phyloP scores from a whole-genome alignment of 2,113 vertebrate species.

The Macrotis lagotis region DNA sequence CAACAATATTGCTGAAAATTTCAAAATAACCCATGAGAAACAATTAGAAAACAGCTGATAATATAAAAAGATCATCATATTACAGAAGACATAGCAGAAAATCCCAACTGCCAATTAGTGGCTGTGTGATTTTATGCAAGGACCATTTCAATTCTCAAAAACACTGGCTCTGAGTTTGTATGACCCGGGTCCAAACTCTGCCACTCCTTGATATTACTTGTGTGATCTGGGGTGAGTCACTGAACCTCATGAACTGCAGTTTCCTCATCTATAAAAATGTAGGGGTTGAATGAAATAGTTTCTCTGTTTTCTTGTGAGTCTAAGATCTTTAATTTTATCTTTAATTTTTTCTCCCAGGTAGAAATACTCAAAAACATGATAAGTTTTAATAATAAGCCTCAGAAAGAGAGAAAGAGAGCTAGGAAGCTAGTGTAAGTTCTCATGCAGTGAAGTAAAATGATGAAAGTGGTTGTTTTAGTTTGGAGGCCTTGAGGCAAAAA shows the following conservation, averaged over 20 bases:
- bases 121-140: not conserved
- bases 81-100: not conserved
- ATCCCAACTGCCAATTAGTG: not conserved
- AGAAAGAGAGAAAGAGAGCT: not conserved
- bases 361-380: not conserved
- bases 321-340: not conserved
- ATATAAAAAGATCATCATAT: not conserved
- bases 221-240: not conserved
- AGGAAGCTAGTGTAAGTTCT: not conserved
- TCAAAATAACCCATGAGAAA: not conserved
- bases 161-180: not conserved
- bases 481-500: not conserved
- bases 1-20: not conserved
- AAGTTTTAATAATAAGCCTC: not conserved
- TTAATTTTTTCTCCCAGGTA: not conserved
- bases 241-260: not conserved
- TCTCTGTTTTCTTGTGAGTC: not conserved
- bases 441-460: not conserved
- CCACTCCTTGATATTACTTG: not conserved
- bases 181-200: too few relatives aligned
- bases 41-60: not conserved
- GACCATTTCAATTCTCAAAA: not conserved
- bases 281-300: not conserved
- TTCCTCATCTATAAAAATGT: not conserved
- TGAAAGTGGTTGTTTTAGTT: not conserved